Base-by-base conservation (phyloP, 2,888 invertebrate species). In the Agrochola lychnidis region DNA sequence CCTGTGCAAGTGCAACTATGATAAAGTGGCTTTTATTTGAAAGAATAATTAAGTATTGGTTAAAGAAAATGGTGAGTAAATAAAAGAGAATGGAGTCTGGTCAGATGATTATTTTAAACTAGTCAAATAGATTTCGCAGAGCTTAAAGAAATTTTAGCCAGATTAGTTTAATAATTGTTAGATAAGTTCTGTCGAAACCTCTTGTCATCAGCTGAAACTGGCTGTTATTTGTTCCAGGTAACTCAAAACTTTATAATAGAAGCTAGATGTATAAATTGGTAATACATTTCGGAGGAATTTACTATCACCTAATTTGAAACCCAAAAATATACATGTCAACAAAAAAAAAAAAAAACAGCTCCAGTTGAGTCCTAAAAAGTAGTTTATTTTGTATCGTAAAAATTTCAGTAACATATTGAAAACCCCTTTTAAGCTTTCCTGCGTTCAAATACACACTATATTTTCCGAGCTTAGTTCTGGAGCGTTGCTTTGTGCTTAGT, bases 401-500 rank as follows among this genome's bases (percentile, higher is more conserved):
- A 67, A 25, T 83, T 83, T 62, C 36, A 57, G 30, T 69, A 78
- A 30, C 10, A 51, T 57, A 67, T 67, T 36, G 45, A 57, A 48
- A 73, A 80, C 75, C 19, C 30, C 62, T 84, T 74, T 66, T 36
- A 64, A 70, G 62, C 62, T 75, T 61, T 53, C 14, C 22, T 53
- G 30, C 59, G 63, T 84, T 70, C 62, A 76, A 84, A 82, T 63
- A 76, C 48, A 72, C 76, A 56, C 78, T 42, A 42, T 74, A 82
- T 82, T 76, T 75, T 67, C 56, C 16, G 36, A 83, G 87, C 83
- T 87, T 80, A 83, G 79, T 80, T 76, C 68, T 61, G 30, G 57
- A 79, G 61, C 69, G 48, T 40, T 86, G 67, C 64, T 83, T 83
- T 76, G 81, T 79, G 89, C 87, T 83, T 85, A 85, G 85, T 85